Evolutionary conservation across 2,888 invertebrate species (phyloP).

Genomic region (Clivina fossor): DNA sequence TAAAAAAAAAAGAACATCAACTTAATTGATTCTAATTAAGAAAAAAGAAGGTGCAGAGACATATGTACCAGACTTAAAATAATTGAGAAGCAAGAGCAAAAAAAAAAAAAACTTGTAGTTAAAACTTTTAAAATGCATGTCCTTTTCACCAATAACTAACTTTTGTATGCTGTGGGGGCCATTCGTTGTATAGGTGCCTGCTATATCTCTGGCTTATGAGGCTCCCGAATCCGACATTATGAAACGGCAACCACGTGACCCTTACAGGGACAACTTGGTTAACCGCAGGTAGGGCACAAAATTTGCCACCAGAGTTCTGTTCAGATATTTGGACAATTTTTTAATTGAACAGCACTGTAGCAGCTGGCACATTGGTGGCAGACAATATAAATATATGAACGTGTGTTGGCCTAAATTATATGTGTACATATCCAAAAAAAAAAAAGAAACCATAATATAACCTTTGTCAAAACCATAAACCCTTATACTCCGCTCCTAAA

Average conservation of each 20-base stretch:
- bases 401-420: background rate
- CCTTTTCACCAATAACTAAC: slow-evolving; percentile 29
- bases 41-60: too few species aligned
- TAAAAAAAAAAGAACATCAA: too few species aligned
- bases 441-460: too few species aligned
- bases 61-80: too few species aligned
- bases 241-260: slow-evolving; percentile 98
- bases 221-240: slow-evolving; percentile 99
- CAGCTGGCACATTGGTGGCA: slow-evolving; percentile 32
- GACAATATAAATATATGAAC: too few species aligned
- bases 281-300: slow-evolving; percentile 92
- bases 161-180: slow-evolving; percentile 30
- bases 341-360: slow-evolving; percentile 29
- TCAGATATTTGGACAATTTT: too few species aligned
- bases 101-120: too few species aligned
- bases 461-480: background rate
- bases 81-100: too few species aligned
- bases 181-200: slow-evolving; percentile 60
- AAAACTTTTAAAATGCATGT: too few species aligned
- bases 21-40: too few species aligned
- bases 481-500: background rate
- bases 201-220: slow-evolving; percentile 90
- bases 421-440: background rate
- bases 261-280: slow-evolving; percentile 97
- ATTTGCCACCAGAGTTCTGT: slow-evolving; percentile 36